Percentiles rank a stretch among this genome's conserved stretches.
Evolutionary conservation across 2,113 vertebrate genomes (phyloP).

Genomic region (Lanius collurio): DNA sequence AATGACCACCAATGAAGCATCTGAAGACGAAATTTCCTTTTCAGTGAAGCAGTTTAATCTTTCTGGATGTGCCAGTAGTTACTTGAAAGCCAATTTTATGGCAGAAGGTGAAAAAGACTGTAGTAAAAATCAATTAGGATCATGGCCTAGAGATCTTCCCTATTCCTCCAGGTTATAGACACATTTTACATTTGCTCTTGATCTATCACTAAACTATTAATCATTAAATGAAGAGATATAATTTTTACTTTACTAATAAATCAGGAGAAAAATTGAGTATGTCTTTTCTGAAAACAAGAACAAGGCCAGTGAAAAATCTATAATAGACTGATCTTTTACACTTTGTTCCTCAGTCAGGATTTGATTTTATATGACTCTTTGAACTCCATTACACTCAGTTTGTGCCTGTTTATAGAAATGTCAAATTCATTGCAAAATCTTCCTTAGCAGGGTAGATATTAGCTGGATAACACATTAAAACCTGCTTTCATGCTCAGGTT

Average conservation of each 20-base stretch:
- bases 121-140: not conserved
- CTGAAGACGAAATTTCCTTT: slow-evolving; percentile 13
- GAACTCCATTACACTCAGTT: not conserved
- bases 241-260: not conserved
- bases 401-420: not conserved
- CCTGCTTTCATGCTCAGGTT: not conserved
- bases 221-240: not conserved
- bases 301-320: not conserved
- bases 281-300: not conserved
- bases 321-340: not conserved
- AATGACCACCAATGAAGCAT: not conserved
- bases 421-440: not conserved
- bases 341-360: not conserved
- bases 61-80: not conserved
- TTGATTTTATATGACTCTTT: not conserved
- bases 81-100: not conserved
- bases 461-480: not conserved
- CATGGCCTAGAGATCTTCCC: not conserved
- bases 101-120: not conserved
- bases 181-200: not conserved
- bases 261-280: not conserved
- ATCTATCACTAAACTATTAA: not conserved
- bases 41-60: not conserved
- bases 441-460: not conserved
- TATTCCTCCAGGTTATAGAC: not conserved